These are phyloP conservation scores for Cyaniris semiargus DNA, from an alignment of 2,888 invertebrate species.

Conservation along the genomic window DNA sequence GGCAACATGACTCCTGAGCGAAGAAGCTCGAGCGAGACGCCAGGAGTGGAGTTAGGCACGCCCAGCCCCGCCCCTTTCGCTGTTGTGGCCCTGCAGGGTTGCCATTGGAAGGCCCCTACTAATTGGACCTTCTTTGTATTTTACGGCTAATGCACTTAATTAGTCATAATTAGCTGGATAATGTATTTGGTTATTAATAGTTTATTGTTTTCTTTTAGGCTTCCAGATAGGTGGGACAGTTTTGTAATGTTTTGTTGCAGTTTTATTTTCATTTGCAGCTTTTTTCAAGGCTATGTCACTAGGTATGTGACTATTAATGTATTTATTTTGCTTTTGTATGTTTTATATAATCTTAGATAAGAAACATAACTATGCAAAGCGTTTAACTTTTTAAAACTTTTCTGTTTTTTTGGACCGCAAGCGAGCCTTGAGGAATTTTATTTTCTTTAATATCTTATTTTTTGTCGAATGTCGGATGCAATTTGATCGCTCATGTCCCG, in stretches of 20 bases:
- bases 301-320: not conserved
- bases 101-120: slow-evolving; percentile 42
- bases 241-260: not conserved
- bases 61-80: slow-evolving; percentile 61
- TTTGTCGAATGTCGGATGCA: no score
- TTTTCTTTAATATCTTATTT: no score
- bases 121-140: slow-evolving; percentile 37
- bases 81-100: slow-evolving; percentile 37
- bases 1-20: slow-evolving; percentile 57
- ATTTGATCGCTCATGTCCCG: no score
- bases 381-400: no score
- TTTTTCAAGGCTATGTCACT: not conserved
- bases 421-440: no score
- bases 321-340: no score
- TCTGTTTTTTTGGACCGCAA: no score
- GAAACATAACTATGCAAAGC: no score
- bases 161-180: slow-evolving; percentile 13
- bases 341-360: no score
- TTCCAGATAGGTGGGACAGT: not conserved
- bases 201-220: not conserved
- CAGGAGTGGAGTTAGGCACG: slow-evolving; percentile 49
- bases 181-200: slow-evolving; percentile 10
- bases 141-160: slow-evolving; percentile 24
- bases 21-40: slow-evolving; percentile 43
- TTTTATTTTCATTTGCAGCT: not conserved